Evolutionary conservation across 2,888 invertebrate genomes (phyloP).

Genomic region (Liodrosophila aerea): DNA sequence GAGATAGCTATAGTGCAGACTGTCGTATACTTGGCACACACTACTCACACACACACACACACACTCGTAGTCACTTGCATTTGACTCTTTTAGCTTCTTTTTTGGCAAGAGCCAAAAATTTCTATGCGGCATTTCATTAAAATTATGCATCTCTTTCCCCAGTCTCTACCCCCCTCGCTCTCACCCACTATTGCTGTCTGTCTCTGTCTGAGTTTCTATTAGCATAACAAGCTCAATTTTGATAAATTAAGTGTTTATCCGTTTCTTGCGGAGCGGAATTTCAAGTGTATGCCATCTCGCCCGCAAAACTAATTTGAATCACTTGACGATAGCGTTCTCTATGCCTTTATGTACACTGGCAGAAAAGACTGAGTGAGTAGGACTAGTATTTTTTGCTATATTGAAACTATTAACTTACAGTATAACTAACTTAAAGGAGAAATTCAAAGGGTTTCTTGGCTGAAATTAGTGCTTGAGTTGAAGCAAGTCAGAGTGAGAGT

Average conservation of each 20-base stretch:
- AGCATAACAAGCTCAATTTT: conserved; percentile 78
- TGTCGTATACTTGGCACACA: conserved; percentile 33
- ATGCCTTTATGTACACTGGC: too few species aligned
- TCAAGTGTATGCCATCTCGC: conserved; percentile 22
- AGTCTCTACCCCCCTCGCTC: not conserved
- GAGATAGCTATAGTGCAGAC: too few species aligned
- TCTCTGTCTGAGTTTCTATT: conserved; percentile 65
- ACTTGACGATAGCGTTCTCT: conserved; percentile 29
- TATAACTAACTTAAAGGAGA: too few species aligned
- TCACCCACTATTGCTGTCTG: not conserved
- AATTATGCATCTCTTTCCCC: conserved; percentile 37
- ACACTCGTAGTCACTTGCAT: conserved; percentile 7
- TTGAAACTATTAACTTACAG: too few species aligned
- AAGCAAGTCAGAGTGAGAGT: too few species aligned
- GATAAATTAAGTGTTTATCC: conserved; percentile 81
- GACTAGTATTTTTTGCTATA: too few species aligned
- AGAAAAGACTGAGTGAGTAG: too few species aligned
- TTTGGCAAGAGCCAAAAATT: conserved; percentile 29
- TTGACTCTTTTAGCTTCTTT: conserved; percentile 36
- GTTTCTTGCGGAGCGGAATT: conserved; percentile 41
- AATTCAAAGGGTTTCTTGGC: too few species aligned
- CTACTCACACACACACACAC: conserved; percentile 3
- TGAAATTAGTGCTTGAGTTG: too few species aligned
- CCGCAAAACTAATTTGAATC: conserved; percentile 66
- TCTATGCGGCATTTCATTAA: conserved; percentile 51